Conservation (phyloP, 2,797 vertebrate genomes). For the Numenius phaeopus region DNA sequence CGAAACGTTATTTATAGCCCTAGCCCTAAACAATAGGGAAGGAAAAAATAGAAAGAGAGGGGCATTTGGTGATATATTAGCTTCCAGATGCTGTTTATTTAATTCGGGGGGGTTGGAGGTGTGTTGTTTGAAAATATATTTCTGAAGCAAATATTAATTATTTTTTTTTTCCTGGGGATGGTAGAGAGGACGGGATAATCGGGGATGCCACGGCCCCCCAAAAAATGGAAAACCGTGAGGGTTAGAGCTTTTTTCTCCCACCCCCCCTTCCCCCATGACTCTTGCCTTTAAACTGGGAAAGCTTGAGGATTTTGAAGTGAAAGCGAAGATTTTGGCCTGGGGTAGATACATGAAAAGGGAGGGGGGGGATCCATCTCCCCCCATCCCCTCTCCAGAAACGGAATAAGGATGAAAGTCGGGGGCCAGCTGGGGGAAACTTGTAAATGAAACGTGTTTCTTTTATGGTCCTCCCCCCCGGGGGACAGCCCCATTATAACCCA, state of each 20-base stretch:
- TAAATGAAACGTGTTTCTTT: constrained; percentile 57
- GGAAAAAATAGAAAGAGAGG: background rate
- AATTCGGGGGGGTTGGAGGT: background rate
- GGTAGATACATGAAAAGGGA: background rate
- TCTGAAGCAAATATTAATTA: background rate
- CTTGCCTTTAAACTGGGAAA: background rate
- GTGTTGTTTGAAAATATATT: background rate
- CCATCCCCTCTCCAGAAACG: background rate
- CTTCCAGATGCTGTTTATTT: constrained; percentile 29
- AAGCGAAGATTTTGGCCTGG: constrained; percentile 23
- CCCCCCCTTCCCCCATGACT: background rate
- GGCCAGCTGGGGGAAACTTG: constrained; percentile 48
- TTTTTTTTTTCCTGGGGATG: no score
- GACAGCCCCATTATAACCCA: constrained; percentile 36
- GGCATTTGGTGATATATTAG: background rate
- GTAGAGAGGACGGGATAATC: background rate
- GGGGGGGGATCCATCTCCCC: background rate
- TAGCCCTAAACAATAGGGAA: background rate
- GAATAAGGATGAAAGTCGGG: constrained; percentile 34
- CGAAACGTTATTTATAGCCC: constrained; percentile 26
- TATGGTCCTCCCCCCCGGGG: constrained; percentile 35
- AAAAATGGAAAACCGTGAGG: background rate
- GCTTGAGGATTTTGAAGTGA: background rate
- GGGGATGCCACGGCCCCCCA: background rate
- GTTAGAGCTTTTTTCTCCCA: background rate